Conservation (phyloP, 2,888 invertebrate genomes). For the Nebria brevicollis region DNA sequence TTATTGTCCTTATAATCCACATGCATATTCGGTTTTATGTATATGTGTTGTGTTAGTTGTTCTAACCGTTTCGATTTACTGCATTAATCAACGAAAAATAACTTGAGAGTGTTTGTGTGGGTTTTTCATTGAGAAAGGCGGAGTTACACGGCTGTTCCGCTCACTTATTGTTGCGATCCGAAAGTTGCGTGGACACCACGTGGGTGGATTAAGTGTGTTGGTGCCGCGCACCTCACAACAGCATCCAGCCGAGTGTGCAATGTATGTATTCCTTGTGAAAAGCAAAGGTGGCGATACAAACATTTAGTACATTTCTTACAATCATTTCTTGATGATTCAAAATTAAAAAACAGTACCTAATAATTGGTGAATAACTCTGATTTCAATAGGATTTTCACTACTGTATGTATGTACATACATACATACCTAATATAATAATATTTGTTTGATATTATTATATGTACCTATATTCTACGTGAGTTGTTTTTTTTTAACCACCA, state of each 20-base stretch:
- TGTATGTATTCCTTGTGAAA: not conserved
- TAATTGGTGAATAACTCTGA: too few species aligned
- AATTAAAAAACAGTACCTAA: too few species aligned
- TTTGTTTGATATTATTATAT: not conserved
- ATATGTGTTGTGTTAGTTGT: constrained; percentile 9
- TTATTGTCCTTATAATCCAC: not conserved
- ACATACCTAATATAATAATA: too few species aligned
- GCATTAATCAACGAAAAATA: constrained; percentile 64
- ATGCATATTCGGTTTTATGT: not conserved
- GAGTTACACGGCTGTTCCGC: constrained; percentile 50
- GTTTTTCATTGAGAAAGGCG: constrained; percentile 63
- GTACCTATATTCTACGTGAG: not conserved
- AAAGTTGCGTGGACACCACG: constrained; percentile 60
- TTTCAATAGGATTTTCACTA: too few species aligned
- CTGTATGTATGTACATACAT: too few species aligned
- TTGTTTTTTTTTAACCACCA: not conserved
- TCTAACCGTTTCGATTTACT: constrained; percentile 60
- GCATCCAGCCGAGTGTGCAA: not conserved
- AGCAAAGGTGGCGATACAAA: not conserved
- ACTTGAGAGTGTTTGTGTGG: constrained; percentile 62
- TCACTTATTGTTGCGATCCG: constrained; percentile 37
- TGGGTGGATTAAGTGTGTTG: constrained; percentile 61
- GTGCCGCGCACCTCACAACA: not conserved
- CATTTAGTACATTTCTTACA: not conserved
- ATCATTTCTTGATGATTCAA: too few species aligned